phyloP scores from a whole-genome alignment of 2,888 invertebrate species.

The Agrochola macilenta region DNA sequence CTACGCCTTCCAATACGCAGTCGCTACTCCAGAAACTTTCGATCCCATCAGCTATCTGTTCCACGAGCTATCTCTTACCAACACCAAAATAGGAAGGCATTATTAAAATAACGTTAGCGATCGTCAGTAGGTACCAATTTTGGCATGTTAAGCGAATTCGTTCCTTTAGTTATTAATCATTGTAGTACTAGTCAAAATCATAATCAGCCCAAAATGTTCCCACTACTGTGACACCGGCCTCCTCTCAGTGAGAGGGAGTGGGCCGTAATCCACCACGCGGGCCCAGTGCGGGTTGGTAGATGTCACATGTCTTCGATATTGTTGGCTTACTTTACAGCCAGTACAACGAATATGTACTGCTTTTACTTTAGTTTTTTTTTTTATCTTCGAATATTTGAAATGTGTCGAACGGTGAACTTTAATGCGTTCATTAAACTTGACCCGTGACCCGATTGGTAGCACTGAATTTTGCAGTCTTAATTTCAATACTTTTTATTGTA shows the following conservation, averaged over 20 bases:
- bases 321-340: too few relatives aligned
- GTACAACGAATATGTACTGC: too few relatives aligned
- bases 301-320: too few relatives aligned
- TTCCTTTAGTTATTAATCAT: neutral
- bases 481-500: too few relatives aligned
- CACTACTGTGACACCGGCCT: too few relatives aligned
- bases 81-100: neutral
- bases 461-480: too few relatives aligned
- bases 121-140: neutral
- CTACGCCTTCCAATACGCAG: neutral
- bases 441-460: too few relatives aligned
- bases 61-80: slow-evolving; percentile 1
- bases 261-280: too few relatives aligned
- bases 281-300: too few relatives aligned
- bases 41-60: neutral
- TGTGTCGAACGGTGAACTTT: neutral
- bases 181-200: neutral
- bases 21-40: neutral
- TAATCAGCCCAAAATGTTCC: too few relatives aligned
- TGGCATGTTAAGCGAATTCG: neutral
- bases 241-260: too few relatives aligned
- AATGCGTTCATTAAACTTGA: too few relatives aligned
- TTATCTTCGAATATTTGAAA: neutral
- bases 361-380: neutral
- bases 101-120: slow-evolving; percentile 19